Base-by-base conservation (phyloP, 2,113 vertebrate species). In the Corythaixoides concolor region DNA sequence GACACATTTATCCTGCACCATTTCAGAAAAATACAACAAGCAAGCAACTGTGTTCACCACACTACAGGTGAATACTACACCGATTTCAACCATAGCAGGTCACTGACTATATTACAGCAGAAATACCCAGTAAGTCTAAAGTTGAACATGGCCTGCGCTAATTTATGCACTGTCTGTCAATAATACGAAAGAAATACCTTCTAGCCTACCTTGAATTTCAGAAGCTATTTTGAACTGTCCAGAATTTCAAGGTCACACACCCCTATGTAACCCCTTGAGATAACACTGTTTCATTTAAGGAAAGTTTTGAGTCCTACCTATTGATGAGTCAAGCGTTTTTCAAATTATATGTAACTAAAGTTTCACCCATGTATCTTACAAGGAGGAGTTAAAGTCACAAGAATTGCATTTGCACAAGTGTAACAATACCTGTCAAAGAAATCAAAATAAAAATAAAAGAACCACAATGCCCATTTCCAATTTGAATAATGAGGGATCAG, bases 371-470 rank as follows among this genome's bases (percentile, higher is more conserved):
- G 12, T 10, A 41, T 5, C 6, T 39, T 39, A 68, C 69, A 87
- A 72, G 1, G 7, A 0, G 0, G 9, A n/a, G 8, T 39, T 52
- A 47, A 41, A 52, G 8, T 74, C 22, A 14, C 4, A 63, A 35
- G 45, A 90, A 70, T 2, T 50, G 12, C 26, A 37, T 68, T 27
- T 85, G 17, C 2, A 0, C 2, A 72, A n/a, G 18, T 58, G 28
- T 14, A 79, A 45, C 3, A 1, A 2, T 19, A 92, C 30, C 8
- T 32, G 8, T 15, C 50, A 64, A 50, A 63, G 4, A 90, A 55
- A 82, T 14, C 41, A 43, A 43, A 43, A 43, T 12, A 72, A 49
- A 3, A 33, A 5, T 5, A 18, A n/a, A 49, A 69, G 3, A 74
- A 53, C 3, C 5, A 24, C 5, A 6, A 62, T 4, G 3, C 6